phyloP scores from a whole-genome alignment of 2,113 vertebrate species.

The Phyllostomus hastatus region DNA sequence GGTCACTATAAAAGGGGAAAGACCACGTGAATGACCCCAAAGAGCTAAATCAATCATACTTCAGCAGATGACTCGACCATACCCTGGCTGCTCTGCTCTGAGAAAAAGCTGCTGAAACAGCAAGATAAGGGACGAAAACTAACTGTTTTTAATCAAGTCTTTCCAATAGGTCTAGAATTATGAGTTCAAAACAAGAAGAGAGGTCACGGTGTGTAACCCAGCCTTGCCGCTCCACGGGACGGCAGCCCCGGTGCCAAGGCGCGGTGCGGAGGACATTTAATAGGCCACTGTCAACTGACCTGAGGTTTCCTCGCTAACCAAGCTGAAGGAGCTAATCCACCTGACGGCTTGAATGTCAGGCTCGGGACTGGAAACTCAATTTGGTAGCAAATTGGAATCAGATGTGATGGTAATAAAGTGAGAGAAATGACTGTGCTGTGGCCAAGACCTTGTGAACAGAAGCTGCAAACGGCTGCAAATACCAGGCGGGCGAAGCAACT shows the following conservation, averaged over 20 bases:
- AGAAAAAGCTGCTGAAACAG: conserved; percentile 45
- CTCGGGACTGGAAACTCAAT: conserved; percentile 74
- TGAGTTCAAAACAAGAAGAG: conserved; percentile 63
- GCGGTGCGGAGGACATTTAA: conserved; percentile 48
- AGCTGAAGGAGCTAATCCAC: conserved; percentile 70
- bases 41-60: conserved; percentile 31
- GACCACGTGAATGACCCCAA: background rate
- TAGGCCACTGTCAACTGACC: conserved; percentile 58
- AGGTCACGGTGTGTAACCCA: conserved; percentile 36
- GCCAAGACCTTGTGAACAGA: conserved; percentile 70
- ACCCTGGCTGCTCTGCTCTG: background rate
- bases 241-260: background rate
- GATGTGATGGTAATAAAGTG: conserved; percentile 76
- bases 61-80: background rate
- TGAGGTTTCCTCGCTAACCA: conserved; percentile 39
- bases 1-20: background rate
- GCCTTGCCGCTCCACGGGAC: background rate
- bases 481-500: background rate
- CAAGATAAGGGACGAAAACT: conserved; percentile 54
- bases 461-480: conserved; percentile 40
- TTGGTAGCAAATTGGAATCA: conserved; percentile 79
- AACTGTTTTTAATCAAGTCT: conserved; percentile 59
- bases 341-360: conserved; percentile 68
- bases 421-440: conserved; percentile 60
- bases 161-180: conserved; percentile 48